Evolutionary conservation across 2,888 invertebrate genomes (phyloP).

Genomic region (Lasioglossum pauxillum): DNA sequence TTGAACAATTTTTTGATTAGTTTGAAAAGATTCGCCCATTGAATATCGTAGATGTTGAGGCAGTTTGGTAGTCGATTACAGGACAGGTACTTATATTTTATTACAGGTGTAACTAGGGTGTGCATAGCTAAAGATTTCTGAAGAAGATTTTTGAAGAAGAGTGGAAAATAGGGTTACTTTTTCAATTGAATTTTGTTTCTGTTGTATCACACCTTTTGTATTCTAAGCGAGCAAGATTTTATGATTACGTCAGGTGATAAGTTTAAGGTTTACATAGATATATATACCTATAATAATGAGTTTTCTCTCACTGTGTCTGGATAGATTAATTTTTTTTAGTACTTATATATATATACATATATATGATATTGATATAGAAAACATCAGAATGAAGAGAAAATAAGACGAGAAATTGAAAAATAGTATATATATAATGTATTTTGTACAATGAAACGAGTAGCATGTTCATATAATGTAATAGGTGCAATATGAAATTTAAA

Average conservation of each 20-base stretch:
- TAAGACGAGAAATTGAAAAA: constrained; percentile 15
- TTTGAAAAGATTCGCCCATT: background rate
- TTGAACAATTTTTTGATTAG: background rate
- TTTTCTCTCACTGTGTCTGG: constrained; percentile 28
- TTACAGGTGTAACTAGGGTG: background rate
- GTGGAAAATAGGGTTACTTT: background rate
- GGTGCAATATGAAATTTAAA: constrained; percentile 56
- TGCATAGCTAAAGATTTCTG: background rate
- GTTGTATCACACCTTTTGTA: constrained; percentile 39
- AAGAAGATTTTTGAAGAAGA: background rate
- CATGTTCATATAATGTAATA: constrained; percentile 30
- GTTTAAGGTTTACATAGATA: background rate
- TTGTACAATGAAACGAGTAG: constrained; percentile 27
- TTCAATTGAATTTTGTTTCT: constrained; percentile 5
- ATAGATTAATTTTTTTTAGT: constrained; percentile 34
- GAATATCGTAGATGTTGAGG: background rate
- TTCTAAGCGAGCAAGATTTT: constrained; percentile 13
- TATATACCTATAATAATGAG: background rate
- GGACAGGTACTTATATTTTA: constrained; percentile 16
- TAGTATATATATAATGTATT: constrained; percentile 27
- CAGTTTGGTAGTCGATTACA: background rate
- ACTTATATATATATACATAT: constrained; percentile 37
- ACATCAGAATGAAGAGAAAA: constrained; percentile 28
- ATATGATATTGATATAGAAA: constrained; percentile 34
- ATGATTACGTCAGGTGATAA: background rate